Evolutionary conservation across 2,888 invertebrate genomes (phyloP), one percentile per base, ranked within the genome.

Genomic region (Geotrupes spiniger): DNA sequence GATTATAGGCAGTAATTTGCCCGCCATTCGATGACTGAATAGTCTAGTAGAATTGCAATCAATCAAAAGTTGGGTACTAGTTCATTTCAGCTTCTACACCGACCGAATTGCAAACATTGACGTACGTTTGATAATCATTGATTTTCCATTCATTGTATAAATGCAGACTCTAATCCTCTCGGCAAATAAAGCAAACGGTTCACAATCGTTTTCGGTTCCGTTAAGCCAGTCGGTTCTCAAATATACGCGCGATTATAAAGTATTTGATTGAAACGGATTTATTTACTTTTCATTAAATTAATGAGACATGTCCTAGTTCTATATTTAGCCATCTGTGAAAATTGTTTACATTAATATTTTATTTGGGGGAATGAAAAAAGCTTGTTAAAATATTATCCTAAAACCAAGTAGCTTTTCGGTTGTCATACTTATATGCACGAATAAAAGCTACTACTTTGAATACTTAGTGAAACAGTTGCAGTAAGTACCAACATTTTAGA

Each of bases 141-240:
- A 62, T 61, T 61, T 59, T 54, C 55, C 57, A 57, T 58, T 60
- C 58, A 57, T 60, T 59, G 54, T 61, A 58, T 60, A 56, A 58
- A 60, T 58, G 57, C 51, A 49, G 45, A 54, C 51, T 53, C 48
- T 61, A 63, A 63, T 61, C 61, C 54, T 17, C 36, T 51, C 36
- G 44, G 60, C 56, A 63, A 63, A 63, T 60, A 62, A 56, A 41
- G 26, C 28, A 15, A 14, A 14, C 41, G 26, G 38, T 38, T 49
- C 39, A 51, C 48, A 57, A 54, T 55, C 53, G 56, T 11, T 60
- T 56, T 52, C 59, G 56, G 55, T 61, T 54, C 53, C 43, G 56
- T 49, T 54, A 59, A 59, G 51, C 56, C 51, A 44, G 42, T 39
- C 45, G 50, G 46, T 52, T 46, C 42, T 42, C 46, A 42, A 51